A percentile compares a stretch with the other conserved stretches of the same genome.
Conservation (phyloP, 2,113 vertebrate species). For the Columbina picui region DNA sequence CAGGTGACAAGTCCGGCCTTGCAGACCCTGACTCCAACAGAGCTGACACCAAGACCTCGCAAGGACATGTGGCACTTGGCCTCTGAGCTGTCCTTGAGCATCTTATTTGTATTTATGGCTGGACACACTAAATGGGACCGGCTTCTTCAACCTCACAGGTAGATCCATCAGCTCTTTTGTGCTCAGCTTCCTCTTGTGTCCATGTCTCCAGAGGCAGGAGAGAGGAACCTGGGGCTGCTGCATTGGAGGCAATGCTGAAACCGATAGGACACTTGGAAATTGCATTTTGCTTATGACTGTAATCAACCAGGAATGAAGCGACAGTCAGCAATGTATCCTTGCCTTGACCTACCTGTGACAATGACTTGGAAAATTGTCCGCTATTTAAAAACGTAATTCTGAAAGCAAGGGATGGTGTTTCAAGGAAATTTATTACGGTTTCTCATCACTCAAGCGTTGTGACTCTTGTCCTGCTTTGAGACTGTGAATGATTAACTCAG, state of each 20-base stretch:
- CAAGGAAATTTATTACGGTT: constrained; percentile 8
- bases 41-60: neutral
- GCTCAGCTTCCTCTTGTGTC: neutral
- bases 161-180: neutral
- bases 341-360: neutral
- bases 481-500: constrained; percentile 23
- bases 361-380: neutral
- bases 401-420: neutral
- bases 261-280: neutral
- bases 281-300: neutral
- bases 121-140: neutral
- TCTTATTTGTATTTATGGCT: neutral
- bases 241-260: neutral
- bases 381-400: neutral
- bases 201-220: neutral
- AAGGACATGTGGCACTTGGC: accelerated
- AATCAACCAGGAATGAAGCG: neutral
- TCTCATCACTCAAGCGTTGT: neutral
- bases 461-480: neutral
- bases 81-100: neutral
- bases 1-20: neutral
- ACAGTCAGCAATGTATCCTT: neutral
- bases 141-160: neutral
- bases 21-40: neutral
- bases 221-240: neutral